A percentile compares a stretch with the other conserved stretches of the same genome.
Evolutionary conservation across 2,888 invertebrate genomes (phyloP).

Genomic region (Leptopilina syphax): DNA sequence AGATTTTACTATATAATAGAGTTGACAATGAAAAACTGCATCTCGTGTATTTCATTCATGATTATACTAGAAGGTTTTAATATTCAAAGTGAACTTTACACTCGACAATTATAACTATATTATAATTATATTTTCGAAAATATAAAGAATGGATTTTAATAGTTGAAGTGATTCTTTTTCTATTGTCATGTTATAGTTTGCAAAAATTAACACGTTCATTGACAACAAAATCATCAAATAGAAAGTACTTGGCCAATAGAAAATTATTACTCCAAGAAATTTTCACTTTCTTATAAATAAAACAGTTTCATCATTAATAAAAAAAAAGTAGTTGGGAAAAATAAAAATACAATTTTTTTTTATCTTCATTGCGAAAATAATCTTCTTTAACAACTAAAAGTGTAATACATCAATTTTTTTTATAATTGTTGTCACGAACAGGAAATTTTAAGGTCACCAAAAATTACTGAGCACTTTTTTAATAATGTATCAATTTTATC

Average conservation of each 20-base stretch:
- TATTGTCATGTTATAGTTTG: neutral
- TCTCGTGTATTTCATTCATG: too few relatives aligned
- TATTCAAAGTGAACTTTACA: slow-evolving; percentile 6
- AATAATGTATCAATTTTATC: neutral
- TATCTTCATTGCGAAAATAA: neutral
- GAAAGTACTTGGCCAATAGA: neutral
- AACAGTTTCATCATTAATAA: neutral
- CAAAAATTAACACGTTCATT: slow-evolving; percentile 4
- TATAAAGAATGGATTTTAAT: neutral
- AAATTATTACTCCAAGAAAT: neutral
- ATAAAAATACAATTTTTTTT: neutral
- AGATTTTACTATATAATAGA: neutral
- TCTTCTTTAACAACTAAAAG: neutral
- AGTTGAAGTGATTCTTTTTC: too few relatives aligned
- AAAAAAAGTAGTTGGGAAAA: neutral
- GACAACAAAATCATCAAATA: neutral
- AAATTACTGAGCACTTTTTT: neutral
- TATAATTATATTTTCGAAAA: too few relatives aligned
- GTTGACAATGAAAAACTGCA: too few relatives aligned
- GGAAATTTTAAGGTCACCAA: neutral
- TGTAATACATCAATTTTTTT: neutral
- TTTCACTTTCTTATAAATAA: neutral
- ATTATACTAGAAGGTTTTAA: neutral
- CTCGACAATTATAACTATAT: neutral
- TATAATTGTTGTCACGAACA: slow-evolving; percentile 11